Evolutionary conservation across 2,113 vertebrate genomes (phyloP), one percentile per base, ranked within the genome.

Genomic region (Hydropotes inermis): DNA sequence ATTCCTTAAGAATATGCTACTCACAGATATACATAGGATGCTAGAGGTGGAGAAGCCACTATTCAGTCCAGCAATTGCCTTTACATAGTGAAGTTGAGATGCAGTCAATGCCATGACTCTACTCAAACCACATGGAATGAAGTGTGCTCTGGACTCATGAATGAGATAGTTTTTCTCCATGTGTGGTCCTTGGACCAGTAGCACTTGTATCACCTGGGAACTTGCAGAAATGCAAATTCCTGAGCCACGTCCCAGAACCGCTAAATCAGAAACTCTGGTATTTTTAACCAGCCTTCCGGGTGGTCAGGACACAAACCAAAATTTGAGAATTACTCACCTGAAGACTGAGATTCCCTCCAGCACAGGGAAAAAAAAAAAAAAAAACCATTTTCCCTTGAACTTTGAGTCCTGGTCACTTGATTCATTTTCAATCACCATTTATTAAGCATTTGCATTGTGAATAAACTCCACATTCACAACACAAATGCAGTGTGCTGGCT

Each of bases 61-160:
- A 9, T 3, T 82, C 21, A 43, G 1, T 36, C 6, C 6, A 36
- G 6, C 16, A 2, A 33, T 13, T 47, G 1, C 33, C 36, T 64
- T 36, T 13, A n/a, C 2, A 2, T 5, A 43, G 14, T 60, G 6
- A 60, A 10, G 60, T 39, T n/a, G 10, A 70, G 27, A 43, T 14
- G 84, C 23, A 25, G 1, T 2, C 50, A 5, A 4, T 0, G 1
- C 4, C 39, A 10, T 55, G 55, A 60, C 4, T 55, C 3, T 3
- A 21, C 5, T 7, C 47, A 3, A 89, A 88, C 25, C 2, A 2
- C 17, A 17, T 36, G 4, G 9, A 15, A 19, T 4, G 3, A 33
- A 43, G 19, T 43, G 16, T 13, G 4, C 16, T 47, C 61, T 27
- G 23, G n/a, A 3, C 21, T 83, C 5, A 5, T n/a, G 28, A 16